These are phyloP conservation scores for Mactra quadrangularis DNA, from an alignment of 1,140 invertebrate genomes.

Conservation along the genomic window DNA sequence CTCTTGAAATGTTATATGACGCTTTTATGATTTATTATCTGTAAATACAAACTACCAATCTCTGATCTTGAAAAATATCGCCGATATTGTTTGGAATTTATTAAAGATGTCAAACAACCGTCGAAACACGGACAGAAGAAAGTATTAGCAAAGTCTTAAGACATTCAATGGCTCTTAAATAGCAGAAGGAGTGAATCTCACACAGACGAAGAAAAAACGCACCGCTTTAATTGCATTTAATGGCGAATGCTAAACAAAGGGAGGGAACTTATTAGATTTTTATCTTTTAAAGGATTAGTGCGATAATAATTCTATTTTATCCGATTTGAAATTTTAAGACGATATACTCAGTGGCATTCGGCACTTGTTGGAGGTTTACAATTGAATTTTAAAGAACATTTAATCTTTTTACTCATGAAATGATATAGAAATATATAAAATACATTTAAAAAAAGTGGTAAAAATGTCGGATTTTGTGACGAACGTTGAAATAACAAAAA, in stretches of 20 bases:
- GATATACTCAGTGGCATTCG: neutral
- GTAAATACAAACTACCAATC: conserved; percentile 39
- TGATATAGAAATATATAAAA: conserved; percentile 18
- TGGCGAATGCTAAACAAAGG: neutral
- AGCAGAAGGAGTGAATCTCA: neutral
- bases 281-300: neutral
- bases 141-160: too few relatives aligned
- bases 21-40: conserved; percentile 37
- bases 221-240: neutral
- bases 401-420: neutral
- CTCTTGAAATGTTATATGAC: conserved; percentile 9
- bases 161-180: too few relatives aligned
- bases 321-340: conserved; percentile 21
- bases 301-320: conserved; percentile 14
- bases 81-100: neutral
- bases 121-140: too few relatives aligned
- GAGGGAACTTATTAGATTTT: neutral
- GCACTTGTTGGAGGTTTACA: neutral
- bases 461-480: conserved; percentile 47
- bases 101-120: neutral
- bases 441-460: neutral
- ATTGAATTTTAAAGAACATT: conserved; percentile 25
- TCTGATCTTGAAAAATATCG: neutral
- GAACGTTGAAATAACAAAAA: conserved; percentile 14
- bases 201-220: neutral